A percentile compares a stretch with the other conserved stretches of the same genome.
phyloP scores from a whole-genome alignment of 2,888 invertebrate species.

The Microctonus brassicae region DNA sequence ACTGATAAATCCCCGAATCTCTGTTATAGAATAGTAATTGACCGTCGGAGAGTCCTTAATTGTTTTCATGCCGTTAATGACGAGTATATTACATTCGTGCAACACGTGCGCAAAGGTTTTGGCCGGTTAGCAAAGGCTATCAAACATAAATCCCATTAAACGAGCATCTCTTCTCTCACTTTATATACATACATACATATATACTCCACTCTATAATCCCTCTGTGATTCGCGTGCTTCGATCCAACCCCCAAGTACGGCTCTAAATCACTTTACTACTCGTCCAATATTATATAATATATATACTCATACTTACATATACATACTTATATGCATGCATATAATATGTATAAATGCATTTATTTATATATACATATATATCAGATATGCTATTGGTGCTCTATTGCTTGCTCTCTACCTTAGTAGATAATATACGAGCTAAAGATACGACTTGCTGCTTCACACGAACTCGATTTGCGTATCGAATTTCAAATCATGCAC shows the following conservation, averaged over 20 bases:
- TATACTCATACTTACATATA: background rate
- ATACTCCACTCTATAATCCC: conserved; percentile 25
- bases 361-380: conserved; percentile 23
- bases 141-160: conserved; percentile 46
- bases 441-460: conserved; percentile 31
- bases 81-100: conserved; percentile 40
- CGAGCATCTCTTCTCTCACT: conserved; percentile 29
- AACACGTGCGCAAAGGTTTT: conserved; percentile 45
- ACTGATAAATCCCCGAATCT: conserved; percentile 27
- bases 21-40: conserved; percentile 17
- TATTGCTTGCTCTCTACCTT: conserved; percentile 9
- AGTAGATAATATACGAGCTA: conserved; percentile 30
- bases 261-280: conserved; percentile 42
- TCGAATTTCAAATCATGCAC: conserved; percentile 20
- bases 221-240: conserved; percentile 37
- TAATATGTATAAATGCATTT: too few relatives aligned
- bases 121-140: conserved; percentile 38
- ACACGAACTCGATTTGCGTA: conserved; percentile 38
- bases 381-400: conserved; percentile 7
- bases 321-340: too few relatives aligned
- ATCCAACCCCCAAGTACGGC: conserved; percentile 31
- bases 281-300: conserved; percentile 23
- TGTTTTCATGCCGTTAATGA: conserved; percentile 45
- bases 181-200: too few relatives aligned
- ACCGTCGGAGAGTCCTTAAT: conserved; percentile 35